Conservation (phyloP, 2,113 vertebrate species). For the Connochaetes taurinus region DNA sequence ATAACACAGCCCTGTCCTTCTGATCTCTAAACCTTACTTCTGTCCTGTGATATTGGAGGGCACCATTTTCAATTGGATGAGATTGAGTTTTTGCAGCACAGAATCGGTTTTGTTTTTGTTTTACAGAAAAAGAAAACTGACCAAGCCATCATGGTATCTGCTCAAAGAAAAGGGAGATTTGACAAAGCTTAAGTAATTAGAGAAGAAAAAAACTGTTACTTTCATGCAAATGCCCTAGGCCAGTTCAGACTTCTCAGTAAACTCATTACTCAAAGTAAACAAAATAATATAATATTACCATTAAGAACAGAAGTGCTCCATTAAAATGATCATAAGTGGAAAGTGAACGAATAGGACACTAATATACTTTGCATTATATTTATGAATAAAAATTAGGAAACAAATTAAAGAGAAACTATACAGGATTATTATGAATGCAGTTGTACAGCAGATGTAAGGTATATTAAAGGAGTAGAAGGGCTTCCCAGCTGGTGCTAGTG, state of each 20-base stretch:
- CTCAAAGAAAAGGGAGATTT: not conserved
- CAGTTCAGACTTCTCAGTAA: not conserved
- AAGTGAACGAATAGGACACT: not conserved
- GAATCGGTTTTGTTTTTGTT: not conserved
- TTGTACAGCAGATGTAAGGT: not conserved
- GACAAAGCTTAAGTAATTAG: not conserved
- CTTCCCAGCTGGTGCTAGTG: not conserved
- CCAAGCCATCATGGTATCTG: not conserved
- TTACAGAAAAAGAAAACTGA: not conserved
- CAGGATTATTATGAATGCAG: not conserved
- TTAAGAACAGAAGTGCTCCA: not conserved
- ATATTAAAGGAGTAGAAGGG: not conserved
- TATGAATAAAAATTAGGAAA: not conserved
- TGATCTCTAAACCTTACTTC: not conserved
- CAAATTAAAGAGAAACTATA: not conserved
- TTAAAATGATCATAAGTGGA: not conserved
- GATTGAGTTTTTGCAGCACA: not conserved
- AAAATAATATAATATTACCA: not conserved
- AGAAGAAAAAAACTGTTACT: not conserved
- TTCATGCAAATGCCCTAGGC: not conserved
- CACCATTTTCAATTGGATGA: not conserved
- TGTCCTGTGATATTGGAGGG: not conserved
- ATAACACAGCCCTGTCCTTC: not conserved
- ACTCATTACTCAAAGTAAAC: not conserved
- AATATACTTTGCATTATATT: not conserved